Base-by-base conservation (phyloP, 30 jellyfish, hydroid and myxozoan species). In the Mastigias papua region DNA sequence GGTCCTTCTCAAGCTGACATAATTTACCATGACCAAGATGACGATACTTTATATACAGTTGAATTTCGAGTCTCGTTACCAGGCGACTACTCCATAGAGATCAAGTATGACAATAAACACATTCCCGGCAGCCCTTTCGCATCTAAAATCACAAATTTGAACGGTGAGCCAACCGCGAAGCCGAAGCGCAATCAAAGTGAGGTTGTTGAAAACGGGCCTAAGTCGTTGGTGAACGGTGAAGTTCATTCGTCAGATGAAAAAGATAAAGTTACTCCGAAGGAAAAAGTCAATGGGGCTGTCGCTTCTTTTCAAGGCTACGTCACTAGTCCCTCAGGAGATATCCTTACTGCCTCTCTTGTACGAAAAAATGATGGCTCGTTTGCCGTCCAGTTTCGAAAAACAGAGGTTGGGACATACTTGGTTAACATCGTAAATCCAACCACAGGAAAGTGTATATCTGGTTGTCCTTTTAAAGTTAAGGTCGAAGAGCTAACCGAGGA, bases 1-100 rank as follows among this genome's bases (percentile, higher is more conserved):
- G 98, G 98, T 10, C 97, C 96, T 31, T 93, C 98, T 8, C 97
- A 94, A 48, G 98, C 98, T 7, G 89, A 97, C 33, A 93, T 93
- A 21, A 81, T 82, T 28, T 93, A 78, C 86, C 87, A 80, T 35
- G 98, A 93, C 64, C 89, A 88, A 33, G 96, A 87, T 57, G 96
- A 82, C 51, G 98, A 93, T 71, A 96, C 97, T 21, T 37, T 93
- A 6, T 93, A 88, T 79, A 82, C 90, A 0, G 94, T 93, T 16
- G 93, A 93, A 48, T 93, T 78, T 80, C 89, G 83, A 11, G 97
- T 87, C 10, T 23, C 96, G 63, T 64, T 89, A 57, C 98, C 98
- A 0, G 98, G 98, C 33, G 97, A 88, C 76, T 93, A 93, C 64
- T 80, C 84, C 1, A 88, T 93, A n/a, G 97, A 86, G 57, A 83